A percentile compares a stretch with the other conserved stretches of the same genome.
Evolutionary conservation across 2,113 vertebrate species (phyloP).

Genomic region (Isichthys henryi): DNA sequence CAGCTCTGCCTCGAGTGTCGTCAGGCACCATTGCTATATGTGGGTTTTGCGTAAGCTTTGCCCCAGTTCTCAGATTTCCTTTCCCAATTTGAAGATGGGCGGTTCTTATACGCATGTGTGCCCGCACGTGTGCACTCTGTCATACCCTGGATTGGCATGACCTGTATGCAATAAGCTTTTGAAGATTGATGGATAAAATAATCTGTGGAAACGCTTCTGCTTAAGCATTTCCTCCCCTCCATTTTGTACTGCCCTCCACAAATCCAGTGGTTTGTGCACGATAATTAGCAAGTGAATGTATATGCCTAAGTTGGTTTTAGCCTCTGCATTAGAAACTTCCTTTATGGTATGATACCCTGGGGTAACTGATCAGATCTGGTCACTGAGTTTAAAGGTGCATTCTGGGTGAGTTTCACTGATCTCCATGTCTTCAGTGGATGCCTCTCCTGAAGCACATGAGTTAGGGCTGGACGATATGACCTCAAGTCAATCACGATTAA

Average conservation of each 20-base stretch:
- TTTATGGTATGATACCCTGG: neutral
- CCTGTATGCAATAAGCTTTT: neutral
- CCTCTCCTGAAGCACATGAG: slow-evolving; percentile 24
- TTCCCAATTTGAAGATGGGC: neutral
- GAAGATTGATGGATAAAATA: neutral
- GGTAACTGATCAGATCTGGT: neutral
- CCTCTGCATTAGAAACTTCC: neutral
- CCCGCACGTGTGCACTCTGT: neutral
- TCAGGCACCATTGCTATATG: neutral
- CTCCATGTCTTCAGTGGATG: neutral
- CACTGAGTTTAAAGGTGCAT: neutral
- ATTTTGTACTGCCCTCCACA: neutral
- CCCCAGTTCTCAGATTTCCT: neutral
- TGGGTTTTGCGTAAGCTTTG: neutral
- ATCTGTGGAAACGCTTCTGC: neutral
- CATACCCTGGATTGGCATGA: neutral
- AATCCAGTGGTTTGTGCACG: neutral
- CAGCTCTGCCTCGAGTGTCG: neutral
- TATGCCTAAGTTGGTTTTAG: neutral
- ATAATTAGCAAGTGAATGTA: neutral
- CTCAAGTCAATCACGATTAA: too few species aligned
- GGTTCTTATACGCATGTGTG: neutral
- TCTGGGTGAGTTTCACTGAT: neutral
- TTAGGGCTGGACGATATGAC: neutral
- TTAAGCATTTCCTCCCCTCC: neutral